Conservation (phyloP, 2,888 invertebrate genomes). For the Pachydiplax longipennis region DNA sequence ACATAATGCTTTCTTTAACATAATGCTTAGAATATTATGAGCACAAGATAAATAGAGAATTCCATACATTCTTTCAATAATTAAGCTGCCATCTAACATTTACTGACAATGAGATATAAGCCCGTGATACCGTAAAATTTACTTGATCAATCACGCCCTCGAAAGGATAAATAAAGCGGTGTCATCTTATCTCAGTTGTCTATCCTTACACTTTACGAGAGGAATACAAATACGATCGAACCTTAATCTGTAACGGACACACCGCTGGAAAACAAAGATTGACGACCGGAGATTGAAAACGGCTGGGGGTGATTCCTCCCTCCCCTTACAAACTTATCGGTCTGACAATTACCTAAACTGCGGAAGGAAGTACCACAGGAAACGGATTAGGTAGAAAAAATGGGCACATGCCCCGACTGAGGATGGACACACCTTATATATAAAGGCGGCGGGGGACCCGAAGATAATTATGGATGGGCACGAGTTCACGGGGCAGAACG, state of each 20-base stretch:
- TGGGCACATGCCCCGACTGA: constrained; percentile 7
- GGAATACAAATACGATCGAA: no score
- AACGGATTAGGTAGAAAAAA: background rate
- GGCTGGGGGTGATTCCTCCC: background rate
- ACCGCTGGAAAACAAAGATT: background rate
- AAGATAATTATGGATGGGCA: background rate
- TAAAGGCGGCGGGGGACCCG: background rate
- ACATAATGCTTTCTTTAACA: no score
- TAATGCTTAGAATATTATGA: no score
- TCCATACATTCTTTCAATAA: no score
- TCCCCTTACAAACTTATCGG: background rate
- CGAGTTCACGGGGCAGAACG: constrained; percentile 33
- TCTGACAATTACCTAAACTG: background rate
- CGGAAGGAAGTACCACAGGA: constrained; percentile 2
- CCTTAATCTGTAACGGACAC: background rate
- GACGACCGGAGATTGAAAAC: background rate
- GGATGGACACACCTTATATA: background rate
- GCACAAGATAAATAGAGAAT: no score
- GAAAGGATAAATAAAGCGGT: no score
- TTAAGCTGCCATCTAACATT: no score
- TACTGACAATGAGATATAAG: no score
- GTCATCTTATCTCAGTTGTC: no score
- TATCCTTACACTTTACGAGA: no score
- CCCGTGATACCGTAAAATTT: no score
- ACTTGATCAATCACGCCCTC: no score